phyloP scores from a whole-genome alignment of 2,797 vertebrate genomes.

The Hydrolagus colliei region DNA sequence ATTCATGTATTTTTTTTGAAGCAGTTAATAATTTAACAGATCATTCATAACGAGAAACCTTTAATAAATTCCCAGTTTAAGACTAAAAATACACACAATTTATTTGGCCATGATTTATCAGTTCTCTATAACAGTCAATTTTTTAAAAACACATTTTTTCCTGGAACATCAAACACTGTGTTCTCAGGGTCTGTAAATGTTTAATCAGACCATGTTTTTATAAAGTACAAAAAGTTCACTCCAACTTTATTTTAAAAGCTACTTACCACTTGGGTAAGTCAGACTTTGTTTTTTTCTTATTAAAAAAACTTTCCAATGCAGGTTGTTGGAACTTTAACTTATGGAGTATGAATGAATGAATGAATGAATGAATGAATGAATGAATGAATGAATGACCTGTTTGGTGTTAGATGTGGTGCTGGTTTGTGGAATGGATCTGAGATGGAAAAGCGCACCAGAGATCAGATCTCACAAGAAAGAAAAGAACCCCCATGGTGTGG shows the following conservation, averaged over 20 bases:
- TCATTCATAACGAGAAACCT: neutral
- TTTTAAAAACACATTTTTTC: neutral
- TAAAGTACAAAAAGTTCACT: neutral
- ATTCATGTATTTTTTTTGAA: conserved; percentile 11
- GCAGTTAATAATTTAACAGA: conserved; percentile 14
- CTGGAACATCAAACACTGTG: neutral
- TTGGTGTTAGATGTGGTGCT: neutral
- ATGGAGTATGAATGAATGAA: neutral
- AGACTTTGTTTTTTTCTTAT: neutral
- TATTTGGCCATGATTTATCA: neutral
- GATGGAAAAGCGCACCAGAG: neutral
- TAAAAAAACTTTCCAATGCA: neutral
- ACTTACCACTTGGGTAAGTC: neutral
- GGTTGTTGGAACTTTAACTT: neutral
- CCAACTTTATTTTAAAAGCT: neutral
- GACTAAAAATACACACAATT: conserved; percentile 15
- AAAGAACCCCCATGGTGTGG: neutral
- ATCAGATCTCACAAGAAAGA: neutral
- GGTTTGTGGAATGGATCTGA: neutral
- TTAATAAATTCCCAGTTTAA: conserved; percentile 1
- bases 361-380: no score
- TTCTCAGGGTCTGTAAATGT: neutral
- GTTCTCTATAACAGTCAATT: neutral
- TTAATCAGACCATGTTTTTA: neutral
- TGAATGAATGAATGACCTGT: neutral